phyloP scores from a whole-genome alignment of 2,797 vertebrate species.

The Chaetodon trifasciatus region DNA sequence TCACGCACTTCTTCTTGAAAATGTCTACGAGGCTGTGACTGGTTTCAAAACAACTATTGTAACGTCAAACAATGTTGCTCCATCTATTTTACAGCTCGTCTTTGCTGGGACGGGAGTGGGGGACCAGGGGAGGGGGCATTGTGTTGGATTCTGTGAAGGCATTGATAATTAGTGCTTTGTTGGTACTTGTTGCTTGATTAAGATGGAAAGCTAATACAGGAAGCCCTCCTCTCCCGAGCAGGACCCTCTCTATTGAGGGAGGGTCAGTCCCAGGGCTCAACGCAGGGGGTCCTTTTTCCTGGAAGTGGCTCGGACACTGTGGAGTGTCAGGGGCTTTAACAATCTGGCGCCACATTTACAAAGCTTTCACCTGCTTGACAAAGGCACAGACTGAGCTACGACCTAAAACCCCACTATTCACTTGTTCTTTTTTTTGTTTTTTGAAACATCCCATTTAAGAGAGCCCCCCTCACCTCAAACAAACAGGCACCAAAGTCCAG shows the following conservation, averaged over 20 bases:
- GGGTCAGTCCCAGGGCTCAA: conserved; percentile 88
- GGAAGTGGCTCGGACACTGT: conserved; percentile 85
- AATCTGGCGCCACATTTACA: conserved; percentile 90
- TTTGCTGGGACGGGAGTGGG: conserved; percentile 59
- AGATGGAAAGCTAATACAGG: conserved; percentile 88
- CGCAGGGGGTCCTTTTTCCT: conserved; percentile 88
- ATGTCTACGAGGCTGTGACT: conserved; percentile 22
- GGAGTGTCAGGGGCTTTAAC: conserved; percentile 89
- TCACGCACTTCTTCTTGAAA: conserved; percentile 13
- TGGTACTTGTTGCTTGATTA: conserved; percentile 88
- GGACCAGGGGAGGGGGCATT: conserved; percentile 53
- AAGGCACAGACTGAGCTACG: conserved; percentile 89
- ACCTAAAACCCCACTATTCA: conserved; percentile 86
- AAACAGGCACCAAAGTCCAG: conserved; percentile 51
- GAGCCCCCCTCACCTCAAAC: conserved; percentile 43
- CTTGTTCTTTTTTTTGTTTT: conserved; percentile 73
- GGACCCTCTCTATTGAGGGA: conserved; percentile 85
- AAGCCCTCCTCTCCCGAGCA: conserved; percentile 83
- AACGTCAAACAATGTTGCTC: conserved; percentile 69
- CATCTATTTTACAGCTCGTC: conserved; percentile 76
- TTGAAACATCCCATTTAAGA: conserved; percentile 61
- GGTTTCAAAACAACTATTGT: conserved; percentile 72
- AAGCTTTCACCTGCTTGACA: conserved; percentile 90
- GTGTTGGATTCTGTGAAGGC: conserved; percentile 78
- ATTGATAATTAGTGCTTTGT: conserved; percentile 90